Evolutionary conservation across 2,113 vertebrate genomes (phyloP).

Genomic region (Paralichthys olivaceus): DNA sequence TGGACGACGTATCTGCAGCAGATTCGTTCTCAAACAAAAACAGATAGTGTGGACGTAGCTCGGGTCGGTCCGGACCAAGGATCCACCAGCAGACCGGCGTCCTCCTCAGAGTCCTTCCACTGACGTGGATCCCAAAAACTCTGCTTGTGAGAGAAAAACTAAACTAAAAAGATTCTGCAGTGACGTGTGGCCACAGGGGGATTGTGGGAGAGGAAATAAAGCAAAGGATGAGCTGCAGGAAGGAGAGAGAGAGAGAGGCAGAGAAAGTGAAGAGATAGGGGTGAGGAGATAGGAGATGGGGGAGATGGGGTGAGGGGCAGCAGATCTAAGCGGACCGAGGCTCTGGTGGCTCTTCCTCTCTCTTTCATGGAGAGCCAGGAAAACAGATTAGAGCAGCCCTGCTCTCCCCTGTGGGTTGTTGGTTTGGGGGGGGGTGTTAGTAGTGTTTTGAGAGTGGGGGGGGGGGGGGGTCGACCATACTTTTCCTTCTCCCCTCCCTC

Average conservation of each 20-base stretch:
- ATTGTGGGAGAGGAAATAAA: conserved; percentile 36
- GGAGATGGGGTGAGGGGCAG: conserved; percentile 73
- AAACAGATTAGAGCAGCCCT: conserved; percentile 83
- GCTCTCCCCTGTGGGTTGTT: conserved; percentile 63
- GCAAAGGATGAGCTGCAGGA: conserved; percentile 30
- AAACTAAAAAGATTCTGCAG: conserved; percentile 5
- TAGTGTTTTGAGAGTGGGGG: too few species aligned
- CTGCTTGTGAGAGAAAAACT: too few species aligned
- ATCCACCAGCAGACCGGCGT: too few species aligned
- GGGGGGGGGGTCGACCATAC: conserved; percentile 10
- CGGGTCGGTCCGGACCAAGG: too few species aligned
- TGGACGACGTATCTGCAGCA: too few species aligned
- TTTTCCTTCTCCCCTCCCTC: conserved; percentile 19
- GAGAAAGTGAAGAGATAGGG: conserved; percentile 8
- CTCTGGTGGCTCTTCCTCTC: conserved; percentile 80
- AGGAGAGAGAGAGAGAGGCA: conserved; percentile 23
- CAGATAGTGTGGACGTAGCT: too few species aligned
- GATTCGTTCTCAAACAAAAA: too few species aligned
- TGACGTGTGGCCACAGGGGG: conserved; percentile 11
- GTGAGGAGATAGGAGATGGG: conserved; percentile 49
- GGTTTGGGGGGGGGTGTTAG: background rate
- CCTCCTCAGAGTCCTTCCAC: too few species aligned
- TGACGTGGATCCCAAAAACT: too few species aligned
- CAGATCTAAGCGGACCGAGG: conserved; percentile 77
- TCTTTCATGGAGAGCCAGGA: conserved; percentile 86